These are phyloP conservation scores for Caenorhabditis japonica DNA, from an alignment of 2,888 invertebrate species.

Conservation along the genomic window DNA sequence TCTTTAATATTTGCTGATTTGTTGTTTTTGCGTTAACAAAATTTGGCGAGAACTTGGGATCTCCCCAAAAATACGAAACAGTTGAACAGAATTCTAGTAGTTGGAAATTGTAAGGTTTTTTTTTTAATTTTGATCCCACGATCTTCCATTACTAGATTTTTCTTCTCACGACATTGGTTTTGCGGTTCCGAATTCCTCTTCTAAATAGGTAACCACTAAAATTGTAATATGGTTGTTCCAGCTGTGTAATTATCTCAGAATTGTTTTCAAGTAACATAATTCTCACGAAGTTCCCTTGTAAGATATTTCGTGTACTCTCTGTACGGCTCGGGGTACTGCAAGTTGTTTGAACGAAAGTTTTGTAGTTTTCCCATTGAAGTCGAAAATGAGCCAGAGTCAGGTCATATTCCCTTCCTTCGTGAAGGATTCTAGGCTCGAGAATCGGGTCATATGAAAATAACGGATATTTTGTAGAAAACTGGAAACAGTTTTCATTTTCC, in stretches of 20 bases:
- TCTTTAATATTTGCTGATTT: too few species aligned
- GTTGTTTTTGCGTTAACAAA: too few species aligned
- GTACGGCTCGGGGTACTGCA: slow-evolving; percentile 10
- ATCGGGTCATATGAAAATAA: slow-evolving; percentile 9
- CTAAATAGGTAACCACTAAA: slow-evolving; percentile 1
- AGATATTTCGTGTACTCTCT: slow-evolving; percentile 8
- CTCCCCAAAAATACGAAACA: too few species aligned
- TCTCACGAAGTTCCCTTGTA: slow-evolving; percentile 7
- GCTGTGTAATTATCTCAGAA: background rate
- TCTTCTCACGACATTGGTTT: background rate
- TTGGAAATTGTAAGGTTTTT: too few species aligned
- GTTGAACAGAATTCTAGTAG: too few species aligned
- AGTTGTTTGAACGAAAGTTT: slow-evolving; percentile 8
- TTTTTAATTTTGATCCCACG: too few species aligned
- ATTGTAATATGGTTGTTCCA: slow-evolving; percentile 2
- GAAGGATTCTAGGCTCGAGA: slow-evolving; percentile 3
- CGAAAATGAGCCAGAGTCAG: background rate
- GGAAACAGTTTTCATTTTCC: too few species aligned
- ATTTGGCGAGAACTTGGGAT: too few species aligned
- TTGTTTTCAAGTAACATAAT: background rate
- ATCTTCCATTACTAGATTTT: too few species aligned
- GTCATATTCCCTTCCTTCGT: slow-evolving; percentile 9
- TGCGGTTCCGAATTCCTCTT: slow-evolving; percentile 10
- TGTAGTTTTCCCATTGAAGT: slow-evolving; percentile 20
- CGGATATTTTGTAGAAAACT: slow-evolving; percentile 4